Percentiles rank a stretch among this genome's conserved stretches.
These are phyloP conservation scores for Calliopsis andreniformis DNA, from an alignment of 1,140 invertebrate genomes.

Conservation along the genomic window DNA sequence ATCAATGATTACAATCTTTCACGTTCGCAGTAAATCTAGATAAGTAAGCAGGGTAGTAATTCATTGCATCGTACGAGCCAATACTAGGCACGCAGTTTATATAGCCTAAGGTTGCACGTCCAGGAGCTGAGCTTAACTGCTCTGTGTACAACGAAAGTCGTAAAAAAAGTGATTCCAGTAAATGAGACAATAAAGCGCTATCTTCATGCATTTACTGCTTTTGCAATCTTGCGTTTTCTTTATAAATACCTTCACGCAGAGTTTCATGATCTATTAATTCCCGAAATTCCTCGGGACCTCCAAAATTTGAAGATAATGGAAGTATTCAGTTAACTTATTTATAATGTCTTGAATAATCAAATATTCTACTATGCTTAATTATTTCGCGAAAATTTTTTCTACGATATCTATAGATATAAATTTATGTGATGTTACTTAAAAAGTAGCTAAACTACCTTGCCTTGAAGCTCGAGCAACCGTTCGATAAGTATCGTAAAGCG, in stretches of 20 bases:
- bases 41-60: slow-evolving; percentile 1
- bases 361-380: too few relatives aligned
- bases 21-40: background rate
- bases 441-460: background rate
- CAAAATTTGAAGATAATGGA: background rate
- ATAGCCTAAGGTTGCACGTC: background rate
- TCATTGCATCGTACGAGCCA: slow-evolving; percentile 6
- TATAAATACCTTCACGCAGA: background rate
- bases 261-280: background rate
- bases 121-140: background rate
- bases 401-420: too few relatives aligned
- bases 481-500: background rate
- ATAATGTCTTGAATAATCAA: too few relatives aligned
- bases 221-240: slow-evolving; percentile 3
- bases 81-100: slow-evolving; percentile 1
- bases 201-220: background rate
- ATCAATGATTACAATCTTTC: background rate
- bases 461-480: background rate
- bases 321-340: too few relatives aligned
- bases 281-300: background rate
- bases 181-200: slow-evolving; percentile 6
- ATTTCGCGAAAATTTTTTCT: too few relatives aligned
- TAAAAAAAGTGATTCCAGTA: slow-evolving; percentile 24
- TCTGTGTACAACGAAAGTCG: background rate
- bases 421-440: background rate